phyloP scores from a whole-genome alignment of 2,888 invertebrate species.

The Eupeodes luniger region DNA sequence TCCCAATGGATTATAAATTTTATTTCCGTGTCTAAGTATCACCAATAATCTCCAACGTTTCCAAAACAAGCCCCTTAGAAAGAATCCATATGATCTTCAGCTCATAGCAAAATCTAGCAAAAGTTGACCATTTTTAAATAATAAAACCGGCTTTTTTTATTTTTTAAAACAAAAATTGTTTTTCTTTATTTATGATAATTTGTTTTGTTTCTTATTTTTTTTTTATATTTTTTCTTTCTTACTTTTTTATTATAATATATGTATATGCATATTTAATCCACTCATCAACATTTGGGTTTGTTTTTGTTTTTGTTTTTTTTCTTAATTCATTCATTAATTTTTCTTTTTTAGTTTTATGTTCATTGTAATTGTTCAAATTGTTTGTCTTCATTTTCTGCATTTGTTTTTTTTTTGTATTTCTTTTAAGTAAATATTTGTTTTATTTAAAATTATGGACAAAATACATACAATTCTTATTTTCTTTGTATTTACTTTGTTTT shows the following conservation, averaged over 20 bases:
- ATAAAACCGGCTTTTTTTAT: slow-evolving; percentile 75
- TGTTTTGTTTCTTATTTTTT: slow-evolving; percentile 61
- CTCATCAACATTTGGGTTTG: slow-evolving; percentile 77
- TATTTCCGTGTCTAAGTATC: too few species aligned
- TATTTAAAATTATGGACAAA: slow-evolving; percentile 83
- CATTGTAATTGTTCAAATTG: slow-evolving; percentile 63
- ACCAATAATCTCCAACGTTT: too few species aligned
- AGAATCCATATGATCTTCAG: too few species aligned
- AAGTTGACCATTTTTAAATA: slow-evolving; percentile 42
- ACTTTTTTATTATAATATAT: slow-evolving; percentile 66
- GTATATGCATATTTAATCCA: slow-evolving; percentile 71
- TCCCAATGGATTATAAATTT: too few species aligned
- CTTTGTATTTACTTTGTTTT: slow-evolving; percentile 57
- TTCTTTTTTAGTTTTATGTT: slow-evolving; percentile 65
- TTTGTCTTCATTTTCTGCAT: slow-evolving; percentile 51
- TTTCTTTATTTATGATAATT: slow-evolving; percentile 75
- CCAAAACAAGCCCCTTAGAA: too few species aligned
- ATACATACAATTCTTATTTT: slow-evolving; percentile 78
- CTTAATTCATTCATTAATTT: slow-evolving; percentile 70
- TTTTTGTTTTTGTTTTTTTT: slow-evolving; percentile 35
- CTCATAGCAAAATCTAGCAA: neutral
- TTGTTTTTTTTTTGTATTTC: slow-evolving; percentile 9
- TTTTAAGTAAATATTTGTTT: slow-evolving; percentile 66
- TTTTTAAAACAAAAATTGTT: slow-evolving; percentile 76
- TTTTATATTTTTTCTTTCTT: slow-evolving; percentile 44